Conservation (phyloP, 2,888 invertebrate species). For the Drosophila neotestacea region DNA sequence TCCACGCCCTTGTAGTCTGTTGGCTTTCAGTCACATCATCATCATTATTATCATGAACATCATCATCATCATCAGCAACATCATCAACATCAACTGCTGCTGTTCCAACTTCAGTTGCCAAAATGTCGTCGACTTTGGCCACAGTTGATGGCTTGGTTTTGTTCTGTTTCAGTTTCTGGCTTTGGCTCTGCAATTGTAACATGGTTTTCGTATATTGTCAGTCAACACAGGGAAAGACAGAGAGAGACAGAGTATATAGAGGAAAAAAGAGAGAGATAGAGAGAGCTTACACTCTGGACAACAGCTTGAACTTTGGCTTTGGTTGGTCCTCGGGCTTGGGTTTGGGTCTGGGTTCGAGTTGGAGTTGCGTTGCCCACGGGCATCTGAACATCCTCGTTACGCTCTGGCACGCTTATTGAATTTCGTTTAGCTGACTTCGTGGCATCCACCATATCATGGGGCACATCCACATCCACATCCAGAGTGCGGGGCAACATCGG, state of each 20-base stretch:
- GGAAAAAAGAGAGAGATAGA: background rate
- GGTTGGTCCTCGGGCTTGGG: background rate
- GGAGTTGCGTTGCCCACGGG: constrained; percentile 11
- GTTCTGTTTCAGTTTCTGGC: constrained; percentile 24
- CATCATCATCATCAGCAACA: constrained; percentile 1
- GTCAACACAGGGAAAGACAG: background rate
- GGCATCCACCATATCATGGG: constrained; percentile 39
- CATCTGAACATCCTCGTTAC: constrained; percentile 41
- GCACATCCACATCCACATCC: constrained; percentile 69
- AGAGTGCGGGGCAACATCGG: constrained; percentile 75
- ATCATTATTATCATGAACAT: constrained; percentile 24
- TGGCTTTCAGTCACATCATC: constrained; percentile 35
- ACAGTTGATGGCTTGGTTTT: constrained; percentile 59
- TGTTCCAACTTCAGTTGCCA: constrained; percentile 56
- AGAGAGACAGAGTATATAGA: background rate
- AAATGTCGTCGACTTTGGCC: constrained; percentile 63
- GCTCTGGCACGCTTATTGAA: constrained; percentile 73
- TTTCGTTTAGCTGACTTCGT: constrained; percentile 59
- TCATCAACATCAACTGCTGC: constrained; percentile 16
- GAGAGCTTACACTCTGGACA: constrained; percentile 6
- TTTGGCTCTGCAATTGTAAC: constrained; percentile 59
- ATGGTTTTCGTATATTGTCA: constrained; percentile 29
- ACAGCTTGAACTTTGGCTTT: constrained; percentile 44
- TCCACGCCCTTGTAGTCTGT: constrained; percentile 42
- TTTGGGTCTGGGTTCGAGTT: background rate